Conservation (phyloP, 1,140 invertebrate species). For the Atta colombica region DNA sequence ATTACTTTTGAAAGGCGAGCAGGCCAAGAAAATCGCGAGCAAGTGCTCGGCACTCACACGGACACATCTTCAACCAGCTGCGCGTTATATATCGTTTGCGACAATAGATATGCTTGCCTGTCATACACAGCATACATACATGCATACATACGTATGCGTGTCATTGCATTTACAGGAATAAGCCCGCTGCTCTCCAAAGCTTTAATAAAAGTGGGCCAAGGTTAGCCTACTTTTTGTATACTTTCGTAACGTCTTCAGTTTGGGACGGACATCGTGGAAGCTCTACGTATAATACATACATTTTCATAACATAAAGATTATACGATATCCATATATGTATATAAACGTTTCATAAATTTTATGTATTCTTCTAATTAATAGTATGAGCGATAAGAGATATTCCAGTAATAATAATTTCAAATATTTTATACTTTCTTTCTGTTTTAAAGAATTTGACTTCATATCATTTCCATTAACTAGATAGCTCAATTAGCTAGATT, state of each 20-base stretch:
- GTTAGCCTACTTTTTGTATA: slow-evolving; percentile 66
- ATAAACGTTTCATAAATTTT: neutral
- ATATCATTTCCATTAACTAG: neutral
- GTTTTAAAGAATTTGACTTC: neutral
- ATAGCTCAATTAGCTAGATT: neutral
- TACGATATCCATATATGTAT: neutral
- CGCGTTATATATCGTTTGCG: slow-evolving; percentile 30
- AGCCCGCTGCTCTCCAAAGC: slow-evolving; percentile 72
- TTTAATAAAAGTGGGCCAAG: slow-evolving; percentile 72
- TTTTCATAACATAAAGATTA: neutral
- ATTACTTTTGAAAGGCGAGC: slow-evolving; percentile 69
- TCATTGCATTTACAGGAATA: slow-evolving; percentile 69
- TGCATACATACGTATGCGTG: neutral
- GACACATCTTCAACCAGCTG: slow-evolving; percentile 21
- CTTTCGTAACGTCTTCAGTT: slow-evolving; percentile 66
- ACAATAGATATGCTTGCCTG: slow-evolving; percentile 41
- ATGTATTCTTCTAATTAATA: neutral
- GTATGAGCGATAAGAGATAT: neutral
- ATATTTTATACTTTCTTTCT: slow-evolving; percentile 6
- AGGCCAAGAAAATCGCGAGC: slow-evolving; percentile 55
- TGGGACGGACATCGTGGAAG: slow-evolving; percentile 29
- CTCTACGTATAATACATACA: neutral
- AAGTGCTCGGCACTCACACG: neutral
- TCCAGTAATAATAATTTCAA: neutral
- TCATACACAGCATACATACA: neutral